Evolutionary conservation across 64 coral and sea anemone species (phyloP).

Genomic region (Stichodactyla helianthus): DNA sequence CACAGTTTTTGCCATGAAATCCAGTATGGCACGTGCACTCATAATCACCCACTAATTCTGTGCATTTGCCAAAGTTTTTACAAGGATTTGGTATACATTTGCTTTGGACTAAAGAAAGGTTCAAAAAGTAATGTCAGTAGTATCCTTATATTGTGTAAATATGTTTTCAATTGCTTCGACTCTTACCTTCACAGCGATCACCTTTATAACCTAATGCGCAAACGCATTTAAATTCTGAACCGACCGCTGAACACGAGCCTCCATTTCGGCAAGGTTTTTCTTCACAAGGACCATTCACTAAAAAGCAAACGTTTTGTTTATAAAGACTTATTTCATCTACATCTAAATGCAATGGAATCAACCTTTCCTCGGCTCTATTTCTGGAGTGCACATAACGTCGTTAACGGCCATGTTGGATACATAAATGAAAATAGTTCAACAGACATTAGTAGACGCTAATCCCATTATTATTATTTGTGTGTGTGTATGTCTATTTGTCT

Average conservation of each 20-base stretch:
- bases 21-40: constrained; percentile 85
- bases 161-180: not conserved
- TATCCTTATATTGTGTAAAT: not conserved
- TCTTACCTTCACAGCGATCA: constrained; percentile 73
- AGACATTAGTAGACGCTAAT: too few relatives aligned
- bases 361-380: too few relatives aligned
- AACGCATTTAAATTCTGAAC: constrained; percentile 47
- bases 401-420: too few relatives aligned
- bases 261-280: constrained; percentile 74
- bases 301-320: not conserved
- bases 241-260: constrained; percentile 66
- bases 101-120: constrained; percentile 54
- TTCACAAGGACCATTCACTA: constrained; percentile 60
- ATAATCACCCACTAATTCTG: constrained; percentile 53
- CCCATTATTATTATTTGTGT: too few relatives aligned
- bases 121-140: not conserved
- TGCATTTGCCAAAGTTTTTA: constrained; percentile 79
- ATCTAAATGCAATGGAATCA: too few relatives aligned
- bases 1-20: constrained; percentile 76
- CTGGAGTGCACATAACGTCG: too few relatives aligned
- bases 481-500: too few relatives aligned
- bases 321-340: too few relatives aligned
- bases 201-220: constrained; percentile 81
- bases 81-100: constrained; percentile 77
- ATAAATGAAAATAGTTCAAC: too few relatives aligned